phyloP scores from a whole-genome alignment of 2,888 invertebrate species.

The Platycheirus albimanus region DNA sequence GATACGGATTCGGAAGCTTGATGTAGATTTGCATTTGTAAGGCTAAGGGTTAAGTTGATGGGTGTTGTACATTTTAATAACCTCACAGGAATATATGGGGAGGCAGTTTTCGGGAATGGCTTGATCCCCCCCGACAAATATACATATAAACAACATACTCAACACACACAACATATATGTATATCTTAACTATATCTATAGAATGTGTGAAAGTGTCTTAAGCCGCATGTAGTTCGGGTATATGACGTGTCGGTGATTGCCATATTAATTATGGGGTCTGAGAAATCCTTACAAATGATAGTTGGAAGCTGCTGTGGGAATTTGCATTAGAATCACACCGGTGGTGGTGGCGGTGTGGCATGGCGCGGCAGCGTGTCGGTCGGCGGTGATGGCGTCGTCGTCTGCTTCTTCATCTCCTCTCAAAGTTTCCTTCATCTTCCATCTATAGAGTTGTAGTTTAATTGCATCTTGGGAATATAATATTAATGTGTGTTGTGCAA shows the following conservation, averaged over 20 bases:
- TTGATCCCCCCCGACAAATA: constrained; percentile 24
- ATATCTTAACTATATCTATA: too few relatives aligned
- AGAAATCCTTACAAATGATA: constrained; percentile 58
- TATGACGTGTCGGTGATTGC: constrained; percentile 66
- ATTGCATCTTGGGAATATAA: constrained; percentile 60
- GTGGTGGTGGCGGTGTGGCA: background rate
- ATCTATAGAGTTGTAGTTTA: constrained; percentile 56
- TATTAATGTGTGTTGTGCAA: constrained; percentile 11
- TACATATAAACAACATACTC: constrained; percentile 1
- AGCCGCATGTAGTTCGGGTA: constrained; percentile 34
- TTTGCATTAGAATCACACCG: constrained; percentile 47
- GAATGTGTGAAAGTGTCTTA: constrained; percentile 44
- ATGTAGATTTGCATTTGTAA: constrained; percentile 55
- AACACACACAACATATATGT: constrained; percentile 2
- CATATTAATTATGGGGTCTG: constrained; percentile 69
- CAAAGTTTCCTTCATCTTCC: too few relatives aligned
- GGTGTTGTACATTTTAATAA: background rate
- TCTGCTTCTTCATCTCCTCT: constrained; percentile 36
- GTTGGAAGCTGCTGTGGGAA: constrained; percentile 56
- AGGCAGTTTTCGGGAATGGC: background rate
- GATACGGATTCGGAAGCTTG: constrained; percentile 12
- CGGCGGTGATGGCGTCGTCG: background rate
- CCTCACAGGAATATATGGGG: background rate
- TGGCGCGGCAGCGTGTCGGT: too few relatives aligned
- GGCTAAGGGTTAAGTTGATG: background rate